Base-by-base conservation (phyloP, 2,113 vertebrate species). In the Zosterops hypoxanthus region DNA sequence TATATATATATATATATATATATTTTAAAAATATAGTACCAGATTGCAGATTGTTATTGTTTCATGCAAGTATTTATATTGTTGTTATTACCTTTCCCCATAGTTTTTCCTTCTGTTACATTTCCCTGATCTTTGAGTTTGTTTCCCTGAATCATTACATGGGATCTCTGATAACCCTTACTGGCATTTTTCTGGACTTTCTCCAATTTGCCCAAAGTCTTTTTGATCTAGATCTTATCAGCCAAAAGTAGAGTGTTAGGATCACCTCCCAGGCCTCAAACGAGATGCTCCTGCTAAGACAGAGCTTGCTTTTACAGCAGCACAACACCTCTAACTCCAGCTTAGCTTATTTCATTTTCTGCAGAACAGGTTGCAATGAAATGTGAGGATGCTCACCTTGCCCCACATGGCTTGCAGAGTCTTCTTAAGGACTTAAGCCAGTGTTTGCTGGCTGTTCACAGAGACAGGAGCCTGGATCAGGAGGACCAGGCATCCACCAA, bases 331-430 rank as follows among this genome's bases (percentile, higher is more conserved):
- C 34, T 24, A 42, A 31, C 23, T 86, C 63, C 46, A 42, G 34
- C 14, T 76, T 24, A 46, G 36, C 1, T 21, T 22, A 4, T 22
- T 44, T 50, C 0, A 24, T 55, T 90, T 86, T 61, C 72, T 63
- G 16, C 29, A 70, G 41, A 73, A 31, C 8, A 22, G 29, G n/a
- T 31, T 63, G 6, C 42, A 49, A 2, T 14, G 50, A 61, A 36
- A 23, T 13, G 22, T 34, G 34, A 34, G 34, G 34, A 34, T 34
- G 31, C 47, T 59, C 55, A 10, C 24, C 25, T 42, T 47, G 36
- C 22, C 56, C 22, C 7, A 5, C 0, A 0, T 8, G 64, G 5
- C 52, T 81, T 64, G 20, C 14, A 21, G 46, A 21, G 8, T 17
- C 52, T 34, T 64, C n/a, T 53, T 24, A n/a, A 6, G 31, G 12